Evolutionary conservation across 2,888 invertebrate genomes (phyloP), one percentile per base, ranked within the genome.

Genomic region (Drosophila limbata): DNA sequence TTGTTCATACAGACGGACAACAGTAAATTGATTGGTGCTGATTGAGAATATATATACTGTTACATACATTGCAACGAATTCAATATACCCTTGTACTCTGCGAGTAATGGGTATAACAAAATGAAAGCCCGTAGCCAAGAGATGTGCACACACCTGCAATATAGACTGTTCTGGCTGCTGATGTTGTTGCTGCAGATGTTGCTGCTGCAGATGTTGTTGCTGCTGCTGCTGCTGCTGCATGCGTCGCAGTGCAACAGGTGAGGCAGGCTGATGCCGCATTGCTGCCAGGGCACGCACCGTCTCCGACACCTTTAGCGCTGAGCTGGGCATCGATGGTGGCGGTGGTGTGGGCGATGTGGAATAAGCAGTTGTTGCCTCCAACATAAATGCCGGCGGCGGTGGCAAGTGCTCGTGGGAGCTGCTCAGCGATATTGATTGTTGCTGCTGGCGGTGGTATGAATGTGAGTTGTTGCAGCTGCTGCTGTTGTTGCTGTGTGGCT

Each of bases 221-320:
- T 76, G 79, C 2, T 69, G 80, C 31, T 76, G 83, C 6, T 79
- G 79, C 4, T 80, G 77, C 25, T 89, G 92, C 68, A 90, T 86
- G 72, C 95, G 94, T 8, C 96, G 94, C 28, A 96, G 93, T 5
- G 96, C 94, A 75, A 95, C 95, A 4, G 97, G 97, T 77, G 97
- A 97, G 3, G 97, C 97, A 0, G 97, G 97, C 85, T 96, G 97
- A 92, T 97, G 97, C 84, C 96, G 95, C 72, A 97, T 92, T 89
- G 97, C 96, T 0, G 97, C 97, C 63, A 97, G 93, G 44, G 96
- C 97, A 91, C 97, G 96, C 8, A 97, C 96, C 0, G 97, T 97
- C 92, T 97, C 97, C 0, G 97, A 97, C 17, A 97, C 97, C 85
- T 95, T 96, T 40, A 95, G 93, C 56, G 92, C 84, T 39, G 92